Percentiles rank a stretch among this genome's conserved stretches.
phyloP scores from a whole-genome alignment of 2,113 vertebrate species.

The Xenopus laevis region DNA sequence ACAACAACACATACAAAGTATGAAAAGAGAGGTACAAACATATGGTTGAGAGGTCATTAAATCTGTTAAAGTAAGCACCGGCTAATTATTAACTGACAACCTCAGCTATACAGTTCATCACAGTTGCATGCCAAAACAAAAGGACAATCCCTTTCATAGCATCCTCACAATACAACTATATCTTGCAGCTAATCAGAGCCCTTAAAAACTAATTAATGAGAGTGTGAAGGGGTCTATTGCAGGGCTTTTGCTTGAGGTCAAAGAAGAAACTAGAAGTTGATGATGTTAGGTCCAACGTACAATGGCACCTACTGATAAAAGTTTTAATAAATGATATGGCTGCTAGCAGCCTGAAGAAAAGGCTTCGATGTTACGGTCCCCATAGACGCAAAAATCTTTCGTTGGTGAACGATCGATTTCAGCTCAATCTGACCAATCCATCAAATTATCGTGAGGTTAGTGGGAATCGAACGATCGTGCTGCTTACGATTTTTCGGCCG shows the following conservation, averaged over 20 bases:
- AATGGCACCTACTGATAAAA: too few species aligned
- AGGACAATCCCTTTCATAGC: slow-evolving; percentile 7
- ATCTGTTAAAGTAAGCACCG: slow-evolving; percentile 24
- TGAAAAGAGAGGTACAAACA: slow-evolving; percentile 34
- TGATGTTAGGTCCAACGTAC: not conserved
- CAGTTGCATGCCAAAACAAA: not conserved
- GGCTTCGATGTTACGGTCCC: too few species aligned
- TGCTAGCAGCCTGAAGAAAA: too few species aligned
- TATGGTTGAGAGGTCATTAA: slow-evolving; percentile 23
- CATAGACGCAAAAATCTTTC: too few species aligned
- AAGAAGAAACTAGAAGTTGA: not conserved
- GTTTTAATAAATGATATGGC: too few species aligned
- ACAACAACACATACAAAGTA: slow-evolving; percentile 34
- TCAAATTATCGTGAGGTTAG: too few species aligned
- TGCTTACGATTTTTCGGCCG: too few species aligned
- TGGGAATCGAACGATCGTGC: too few species aligned
- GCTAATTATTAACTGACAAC: slow-evolving; percentile 17
- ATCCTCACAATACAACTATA: slow-evolving; percentile 23
- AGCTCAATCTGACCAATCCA: too few species aligned
- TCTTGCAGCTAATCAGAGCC: slow-evolving; percentile 28
- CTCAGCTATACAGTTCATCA: slow-evolving; percentile 22
- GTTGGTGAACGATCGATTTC: too few species aligned
- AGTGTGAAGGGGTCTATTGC: slow-evolving; percentile 28
- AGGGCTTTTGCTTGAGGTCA: not conserved
- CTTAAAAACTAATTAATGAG: slow-evolving; percentile 36